Percentiles rank a stretch among this genome's conserved stretches.
These are phyloP conservation scores for Catostomus latipinnis DNA, from an alignment of 2,797 vertebrate species.

Conservation along the genomic window DNA sequence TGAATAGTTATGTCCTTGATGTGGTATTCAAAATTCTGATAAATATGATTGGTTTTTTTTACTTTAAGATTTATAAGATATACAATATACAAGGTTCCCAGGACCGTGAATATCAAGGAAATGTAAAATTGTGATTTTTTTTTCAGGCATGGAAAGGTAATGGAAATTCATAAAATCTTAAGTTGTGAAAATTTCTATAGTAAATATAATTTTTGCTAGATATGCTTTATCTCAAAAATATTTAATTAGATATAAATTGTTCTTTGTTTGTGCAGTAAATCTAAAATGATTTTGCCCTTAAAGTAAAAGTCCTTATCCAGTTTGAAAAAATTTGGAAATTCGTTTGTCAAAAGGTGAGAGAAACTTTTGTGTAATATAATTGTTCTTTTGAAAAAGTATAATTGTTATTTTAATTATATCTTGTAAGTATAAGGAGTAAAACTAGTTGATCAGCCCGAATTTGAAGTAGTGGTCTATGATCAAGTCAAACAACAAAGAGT, in stretches of 20 bases:
- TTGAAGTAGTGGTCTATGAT: not conserved
- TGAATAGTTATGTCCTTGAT: not conserved
- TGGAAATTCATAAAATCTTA: too few relatives aligned
- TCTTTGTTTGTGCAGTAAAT: not conserved
- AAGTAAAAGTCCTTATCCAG: not conserved
- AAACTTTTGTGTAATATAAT: not conserved
- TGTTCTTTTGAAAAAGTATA: not conserved
- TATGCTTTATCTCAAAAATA: not conserved
- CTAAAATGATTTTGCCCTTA: not conserved
- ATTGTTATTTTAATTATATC: not conserved
- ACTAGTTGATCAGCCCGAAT: too few relatives aligned
- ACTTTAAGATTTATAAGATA: not conserved
- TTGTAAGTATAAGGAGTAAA: too few relatives aligned
- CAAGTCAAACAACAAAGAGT: slow-evolving; percentile 40
- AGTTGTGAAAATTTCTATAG: not conserved
- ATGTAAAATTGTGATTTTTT: not conserved
- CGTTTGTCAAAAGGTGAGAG: not conserved
- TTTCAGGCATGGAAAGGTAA: too few relatives aligned
- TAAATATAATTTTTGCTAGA: not conserved
- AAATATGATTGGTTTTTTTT: not conserved
- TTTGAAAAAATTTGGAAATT: not conserved
- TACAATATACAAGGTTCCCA: not conserved
- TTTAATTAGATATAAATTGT: not conserved
- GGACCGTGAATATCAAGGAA: not conserved
- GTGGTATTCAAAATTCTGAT: not conserved